Conservation (phyloP, 2,113 vertebrate genomes). For the Tyto alba region DNA sequence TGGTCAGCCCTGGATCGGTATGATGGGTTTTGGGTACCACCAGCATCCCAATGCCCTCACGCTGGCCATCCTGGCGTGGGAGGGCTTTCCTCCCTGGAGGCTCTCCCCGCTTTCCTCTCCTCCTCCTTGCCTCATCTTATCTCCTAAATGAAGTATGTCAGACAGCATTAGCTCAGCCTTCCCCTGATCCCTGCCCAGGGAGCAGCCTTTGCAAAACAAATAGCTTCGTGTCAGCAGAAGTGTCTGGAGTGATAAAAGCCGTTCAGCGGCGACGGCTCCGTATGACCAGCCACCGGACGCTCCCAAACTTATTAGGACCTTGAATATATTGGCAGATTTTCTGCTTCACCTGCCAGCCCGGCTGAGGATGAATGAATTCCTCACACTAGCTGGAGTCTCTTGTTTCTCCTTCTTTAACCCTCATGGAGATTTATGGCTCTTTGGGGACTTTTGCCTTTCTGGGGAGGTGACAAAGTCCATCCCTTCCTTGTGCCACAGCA, state of each 20-base stretch:
- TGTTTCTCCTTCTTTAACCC: background rate
- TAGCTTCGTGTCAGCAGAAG: background rate
- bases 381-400: background rate
- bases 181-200: background rate
- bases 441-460: background rate
- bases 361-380: background rate
- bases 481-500: background rate
- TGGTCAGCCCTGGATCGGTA: rapidly evolving
- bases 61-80: background rate
- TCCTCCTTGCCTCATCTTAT: background rate
- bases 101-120: background rate
- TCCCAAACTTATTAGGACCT: background rate
- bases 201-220: background rate
- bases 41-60: rapidly evolving
- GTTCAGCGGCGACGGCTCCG: rapidly evolving
- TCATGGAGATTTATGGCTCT: background rate
- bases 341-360: background rate
- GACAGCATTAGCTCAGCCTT: background rate
- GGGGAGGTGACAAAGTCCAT: background rate
- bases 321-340: background rate
- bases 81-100: background rate
- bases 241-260: constrained; percentile 18
- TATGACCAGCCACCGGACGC: background rate
- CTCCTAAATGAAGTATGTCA: background rate
- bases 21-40: background rate